Evolutionary conservation across 2,888 invertebrate genomes (phyloP).

Genomic region (Hyposoter dolosus): DNA sequence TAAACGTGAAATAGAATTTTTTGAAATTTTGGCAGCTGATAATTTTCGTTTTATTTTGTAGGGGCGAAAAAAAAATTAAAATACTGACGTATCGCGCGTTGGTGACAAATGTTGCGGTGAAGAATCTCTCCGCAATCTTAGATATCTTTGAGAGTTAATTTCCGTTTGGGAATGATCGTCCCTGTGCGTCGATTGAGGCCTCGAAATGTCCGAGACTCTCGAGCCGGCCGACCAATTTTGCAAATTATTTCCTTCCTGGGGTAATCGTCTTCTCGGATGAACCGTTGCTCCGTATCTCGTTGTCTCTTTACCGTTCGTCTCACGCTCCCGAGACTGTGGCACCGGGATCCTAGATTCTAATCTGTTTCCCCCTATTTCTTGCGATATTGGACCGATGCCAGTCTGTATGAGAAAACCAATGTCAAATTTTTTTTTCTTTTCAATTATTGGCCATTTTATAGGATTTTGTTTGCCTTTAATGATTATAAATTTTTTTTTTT

Average conservation of each 20-base stretch:
- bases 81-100: conserved; percentile 69
- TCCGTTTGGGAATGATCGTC: conserved; percentile 49
- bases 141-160: conserved; percentile 34
- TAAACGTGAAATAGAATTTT: neutral
- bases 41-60: neutral
- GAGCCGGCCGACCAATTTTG: conserved; percentile 65
- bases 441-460: neutral
- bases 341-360: conserved; percentile 73
- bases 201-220: conserved; percentile 57
- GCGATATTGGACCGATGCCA: conserved; percentile 61
- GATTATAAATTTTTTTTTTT: neutral
- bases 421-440: neutral
- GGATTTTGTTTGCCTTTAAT: neutral
- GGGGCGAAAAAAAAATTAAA: neutral
- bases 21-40: neutral
- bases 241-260: conserved; percentile 57
- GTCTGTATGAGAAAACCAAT: conserved; percentile 28
- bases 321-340: conserved; percentile 66
- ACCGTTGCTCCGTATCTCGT: conserved; percentile 54
- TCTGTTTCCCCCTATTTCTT: conserved; percentile 63
- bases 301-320: conserved; percentile 54
- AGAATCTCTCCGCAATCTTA: conserved; percentile 29
- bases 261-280: conserved; percentile 51
- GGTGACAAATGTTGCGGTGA: conserved; percentile 55
- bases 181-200: conserved; percentile 54